phyloP scores from a whole-genome alignment of 2,888 invertebrate species.

The Erynnis tages region DNA sequence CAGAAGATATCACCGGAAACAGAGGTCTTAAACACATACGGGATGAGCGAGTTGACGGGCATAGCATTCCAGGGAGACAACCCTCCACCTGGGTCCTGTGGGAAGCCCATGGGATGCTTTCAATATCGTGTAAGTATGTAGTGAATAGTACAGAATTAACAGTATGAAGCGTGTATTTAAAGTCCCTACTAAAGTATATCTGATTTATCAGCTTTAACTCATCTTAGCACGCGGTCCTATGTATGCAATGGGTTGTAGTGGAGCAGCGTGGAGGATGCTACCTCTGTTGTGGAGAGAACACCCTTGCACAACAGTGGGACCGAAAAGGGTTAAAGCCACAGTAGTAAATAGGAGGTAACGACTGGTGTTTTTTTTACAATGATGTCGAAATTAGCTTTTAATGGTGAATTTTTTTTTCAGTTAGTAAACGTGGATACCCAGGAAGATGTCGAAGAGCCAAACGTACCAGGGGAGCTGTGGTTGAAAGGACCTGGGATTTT shows the following conservation, averaged over 20 bases:
- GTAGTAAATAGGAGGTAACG: too few relatives aligned
- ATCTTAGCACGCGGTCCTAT: too few relatives aligned
- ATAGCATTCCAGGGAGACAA: slow-evolving; percentile 42
- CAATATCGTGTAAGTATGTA: slow-evolving; percentile 47
- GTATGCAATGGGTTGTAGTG: too few relatives aligned
- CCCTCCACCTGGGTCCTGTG: slow-evolving; percentile 44
- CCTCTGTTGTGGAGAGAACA: too few relatives aligned
- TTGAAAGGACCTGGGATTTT: slow-evolving; percentile 68
- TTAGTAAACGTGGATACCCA: slow-evolving; percentile 65
- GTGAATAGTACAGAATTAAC: background rate
- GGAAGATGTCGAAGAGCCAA: slow-evolving; percentile 62
- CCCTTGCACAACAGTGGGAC: too few relatives aligned
- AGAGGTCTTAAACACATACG: slow-evolving; percentile 50
- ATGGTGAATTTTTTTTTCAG: slow-evolving; percentile 46
- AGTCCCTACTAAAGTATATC: too few relatives aligned
- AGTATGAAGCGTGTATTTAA: too few relatives aligned
- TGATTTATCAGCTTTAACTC: too few relatives aligned
- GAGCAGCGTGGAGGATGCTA: too few relatives aligned
- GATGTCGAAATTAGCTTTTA: background rate
- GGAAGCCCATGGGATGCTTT: slow-evolving; percentile 47
- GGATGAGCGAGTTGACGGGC: slow-evolving; percentile 59
- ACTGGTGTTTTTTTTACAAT: background rate
- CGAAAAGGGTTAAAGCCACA: too few relatives aligned
- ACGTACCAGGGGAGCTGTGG: slow-evolving; percentile 74
- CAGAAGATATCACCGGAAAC: slow-evolving; percentile 51